Conservation (phyloP, 2,113 vertebrate species). For the Stegastes partitus region DNA sequence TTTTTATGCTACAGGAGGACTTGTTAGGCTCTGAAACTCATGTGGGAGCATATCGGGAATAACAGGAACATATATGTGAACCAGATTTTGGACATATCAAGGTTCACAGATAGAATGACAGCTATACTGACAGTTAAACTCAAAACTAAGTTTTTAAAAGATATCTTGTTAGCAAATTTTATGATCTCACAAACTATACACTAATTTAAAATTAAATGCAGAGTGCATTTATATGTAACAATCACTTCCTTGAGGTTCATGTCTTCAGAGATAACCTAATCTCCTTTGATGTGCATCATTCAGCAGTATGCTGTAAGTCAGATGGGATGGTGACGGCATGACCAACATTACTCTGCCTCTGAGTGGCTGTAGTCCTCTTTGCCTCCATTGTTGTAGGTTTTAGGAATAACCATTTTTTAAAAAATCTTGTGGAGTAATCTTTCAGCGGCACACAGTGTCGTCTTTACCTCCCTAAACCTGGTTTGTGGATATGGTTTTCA, state of each 20-base stretch:
- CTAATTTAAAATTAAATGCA: neutral
- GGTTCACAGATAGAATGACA: conserved; percentile 11
- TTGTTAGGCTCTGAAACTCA: conserved; percentile 44
- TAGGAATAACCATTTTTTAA: no score
- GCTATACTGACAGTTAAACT: neutral
- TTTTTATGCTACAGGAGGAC: conserved; percentile 40
- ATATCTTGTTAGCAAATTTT: no score
- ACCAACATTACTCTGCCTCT: no score
- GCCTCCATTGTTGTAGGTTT: no score
- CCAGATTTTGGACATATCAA: conserved; percentile 39
- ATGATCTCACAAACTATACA: neutral
- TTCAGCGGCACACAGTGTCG: no score
- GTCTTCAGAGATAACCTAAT: neutral
- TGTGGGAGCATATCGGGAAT: conserved; percentile 25
- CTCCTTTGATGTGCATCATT: no score
- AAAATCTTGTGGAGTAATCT: no score
- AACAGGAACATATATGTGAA: conserved; percentile 44
- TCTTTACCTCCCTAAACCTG: no score
- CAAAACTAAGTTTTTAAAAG: neutral
- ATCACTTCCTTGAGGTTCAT: neutral
- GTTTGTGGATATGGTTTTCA: no score
- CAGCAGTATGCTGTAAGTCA: no score
- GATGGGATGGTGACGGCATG: no score
- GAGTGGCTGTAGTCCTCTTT: no score
- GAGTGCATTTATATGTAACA: neutral